phyloP scores from a whole-genome alignment of 2,113 vertebrate species.

The Gasterosteus nipponicus region DNA sequence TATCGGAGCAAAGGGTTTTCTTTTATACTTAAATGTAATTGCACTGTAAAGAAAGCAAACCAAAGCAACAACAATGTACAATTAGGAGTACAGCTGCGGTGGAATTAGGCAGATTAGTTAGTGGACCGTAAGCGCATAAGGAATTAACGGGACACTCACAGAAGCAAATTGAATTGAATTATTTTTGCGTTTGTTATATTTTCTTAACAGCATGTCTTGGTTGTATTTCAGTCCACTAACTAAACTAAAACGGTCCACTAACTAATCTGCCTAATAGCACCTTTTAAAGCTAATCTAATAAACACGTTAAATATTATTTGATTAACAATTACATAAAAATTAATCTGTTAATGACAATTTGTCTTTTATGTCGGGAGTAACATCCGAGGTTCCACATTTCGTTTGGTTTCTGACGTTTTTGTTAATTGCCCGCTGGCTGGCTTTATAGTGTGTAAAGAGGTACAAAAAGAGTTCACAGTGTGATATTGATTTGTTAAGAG shows the following conservation, averaged over 20 bases:
- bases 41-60: not conserved
- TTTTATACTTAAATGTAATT: not conserved
- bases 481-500: constrained; percentile 32
- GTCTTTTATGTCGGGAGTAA: not conserved
- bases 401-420: not conserved
- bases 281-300: too few relatives aligned
- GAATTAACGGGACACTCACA: not conserved
- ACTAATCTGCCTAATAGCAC: too few relatives aligned
- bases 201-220: not conserved
- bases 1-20: not conserved
- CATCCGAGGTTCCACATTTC: not conserved
- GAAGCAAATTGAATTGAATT: not conserved
- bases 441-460: not conserved
- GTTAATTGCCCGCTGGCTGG: not conserved
- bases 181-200: not conserved
- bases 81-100: not conserved
- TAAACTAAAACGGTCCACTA: too few relatives aligned
- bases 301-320: too few relatives aligned
- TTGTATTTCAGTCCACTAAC: too few relatives aligned
- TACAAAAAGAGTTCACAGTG: not conserved
- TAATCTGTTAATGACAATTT: too few relatives aligned
- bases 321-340: too few relatives aligned
- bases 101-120: too few relatives aligned
- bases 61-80: not conserved
- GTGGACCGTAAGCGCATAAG: too few relatives aligned